Evolutionary conservation across 2,888 invertebrate genomes (phyloP), one percentile per base, ranked within the genome.

Genomic region (Tolmerus cingulatus): DNA sequence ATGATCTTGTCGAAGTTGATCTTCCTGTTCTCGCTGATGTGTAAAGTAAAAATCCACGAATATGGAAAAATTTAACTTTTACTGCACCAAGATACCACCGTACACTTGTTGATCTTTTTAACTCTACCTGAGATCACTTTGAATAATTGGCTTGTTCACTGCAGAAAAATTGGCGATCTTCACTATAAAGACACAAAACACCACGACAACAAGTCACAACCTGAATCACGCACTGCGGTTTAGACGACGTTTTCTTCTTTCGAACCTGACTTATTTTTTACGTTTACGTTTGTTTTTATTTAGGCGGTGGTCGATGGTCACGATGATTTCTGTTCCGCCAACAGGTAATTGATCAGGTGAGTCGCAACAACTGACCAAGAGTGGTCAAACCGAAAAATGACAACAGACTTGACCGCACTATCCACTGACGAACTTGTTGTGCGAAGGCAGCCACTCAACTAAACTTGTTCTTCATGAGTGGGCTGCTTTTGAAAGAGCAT

Each of bases 221-320:
- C 37, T 82, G 82, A 82, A 57, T 82, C 82, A 82, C 55, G n/a
- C 40, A 57, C 66, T 82, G 82, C 82, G 82, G 82, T 82, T 37
- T 82, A 19, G 57, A 14, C 57, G 12, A 37, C 55, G 79, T 82
- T 82, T 82, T 82, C 23, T 57, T 57, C 57, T n/a, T 23, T 23
- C 12, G 30, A 46, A 51, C 30, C 8, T 27, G 55, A 57, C 34
- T 34, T 82, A 51, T 43, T 43, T 78, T 78, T 23, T 43, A 40
- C 40, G 27, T 19, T 74, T 30, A 74, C 34, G 30, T 43, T 78
- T 40, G 14, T 78, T 43, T 78, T 23, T 5, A 7, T 51, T n/a
- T 34, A 23, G n/a, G 34, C 23, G 46, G 23, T 46, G 37, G 37
- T 0, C 55, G 57, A 82, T 34, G 57, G 57, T 82, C 82, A 57